phyloP scores from a whole-genome alignment of 2,113 vertebrate species.

The Osmerus eperlanus region DNA sequence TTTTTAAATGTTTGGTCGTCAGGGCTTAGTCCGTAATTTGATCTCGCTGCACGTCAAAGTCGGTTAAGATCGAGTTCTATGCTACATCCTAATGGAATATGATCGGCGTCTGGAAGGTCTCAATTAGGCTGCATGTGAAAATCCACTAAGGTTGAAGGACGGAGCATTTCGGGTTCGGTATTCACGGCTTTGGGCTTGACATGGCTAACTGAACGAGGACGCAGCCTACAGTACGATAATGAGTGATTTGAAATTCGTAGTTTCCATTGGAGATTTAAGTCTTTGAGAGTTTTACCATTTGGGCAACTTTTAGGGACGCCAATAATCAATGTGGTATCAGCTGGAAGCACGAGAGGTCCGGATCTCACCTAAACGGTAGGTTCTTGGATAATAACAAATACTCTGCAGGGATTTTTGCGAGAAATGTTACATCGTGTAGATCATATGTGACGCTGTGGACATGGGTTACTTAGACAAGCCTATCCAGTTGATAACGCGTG shows the following conservation, averaged over 20 bases:
- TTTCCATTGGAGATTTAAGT: background rate
- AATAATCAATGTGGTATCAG: constrained; percentile 74
- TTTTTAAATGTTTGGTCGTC: constrained; percentile 16
- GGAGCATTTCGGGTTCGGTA: background rate
- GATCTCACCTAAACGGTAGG: constrained; percentile 79
- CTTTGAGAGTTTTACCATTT: constrained; percentile 39
- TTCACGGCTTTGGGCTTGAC: constrained; percentile 19
- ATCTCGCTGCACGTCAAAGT: background rate
- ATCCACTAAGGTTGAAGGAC: too few relatives aligned
- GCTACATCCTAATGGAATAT: too few relatives aligned
- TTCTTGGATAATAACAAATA: too few relatives aligned
- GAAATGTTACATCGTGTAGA: too few relatives aligned
- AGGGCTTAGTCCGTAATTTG: constrained; percentile 30
- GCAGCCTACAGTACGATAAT: constrained; percentile 35
- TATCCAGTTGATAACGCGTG: too few relatives aligned
- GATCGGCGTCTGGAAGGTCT: constrained; percentile 29
- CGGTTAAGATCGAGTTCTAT: too few relatives aligned
- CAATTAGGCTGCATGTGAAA: background rate
- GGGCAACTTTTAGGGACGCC: constrained; percentile 51
- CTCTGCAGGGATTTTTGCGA: too few relatives aligned
- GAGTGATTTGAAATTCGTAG: background rate
- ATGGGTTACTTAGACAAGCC: background rate
- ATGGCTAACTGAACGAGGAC: constrained; percentile 34
- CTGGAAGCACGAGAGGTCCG: constrained; percentile 75
- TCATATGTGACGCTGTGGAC: background rate